A percentile compares a stretch with the other conserved stretches of the same genome.
These are phyloP conservation scores for Acanthornis magna DNA, from an alignment of 2,797 vertebrate genomes.

Conservation along the genomic window DNA sequence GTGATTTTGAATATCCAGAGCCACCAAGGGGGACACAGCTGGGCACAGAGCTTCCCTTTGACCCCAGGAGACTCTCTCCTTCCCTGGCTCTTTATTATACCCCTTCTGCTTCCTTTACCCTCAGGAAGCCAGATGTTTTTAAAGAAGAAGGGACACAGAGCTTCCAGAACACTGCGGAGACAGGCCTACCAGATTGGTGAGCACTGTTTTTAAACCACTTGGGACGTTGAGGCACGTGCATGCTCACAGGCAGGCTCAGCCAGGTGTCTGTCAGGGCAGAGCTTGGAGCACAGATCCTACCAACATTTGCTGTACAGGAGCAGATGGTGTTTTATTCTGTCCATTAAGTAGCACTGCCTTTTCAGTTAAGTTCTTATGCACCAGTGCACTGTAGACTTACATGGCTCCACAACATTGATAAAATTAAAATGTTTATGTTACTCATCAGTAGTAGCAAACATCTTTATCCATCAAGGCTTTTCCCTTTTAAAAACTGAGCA, in stretches of 20 bases:
- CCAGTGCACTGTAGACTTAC: not conserved
- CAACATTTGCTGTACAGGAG: not conserved
- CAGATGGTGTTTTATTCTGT: not conserved
- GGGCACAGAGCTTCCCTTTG: slow-evolving; percentile 31
- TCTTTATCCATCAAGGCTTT: not conserved
- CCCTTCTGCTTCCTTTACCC: slow-evolving; percentile 71
- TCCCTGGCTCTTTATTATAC: slow-evolving; percentile 68
- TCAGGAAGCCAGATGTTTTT: slow-evolving; percentile 73
- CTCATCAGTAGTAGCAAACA: not conserved
- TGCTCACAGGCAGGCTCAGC: slow-evolving; percentile 48
- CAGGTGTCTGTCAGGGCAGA: slow-evolving; percentile 36
- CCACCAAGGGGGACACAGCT: slow-evolving; percentile 3
- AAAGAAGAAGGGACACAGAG: slow-evolving; percentile 70
- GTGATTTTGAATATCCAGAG: slow-evolving; percentile 2
- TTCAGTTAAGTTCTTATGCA: not conserved
- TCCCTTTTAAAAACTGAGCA: not conserved
- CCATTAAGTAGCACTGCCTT: not conserved
- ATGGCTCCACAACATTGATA: not conserved
- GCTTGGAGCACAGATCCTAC: not conserved
- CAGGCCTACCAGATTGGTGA: slow-evolving; percentile 67
- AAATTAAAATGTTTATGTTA: not conserved
- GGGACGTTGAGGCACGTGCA: slow-evolving; percentile 60
- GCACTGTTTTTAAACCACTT: slow-evolving; percentile 61
- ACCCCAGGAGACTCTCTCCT: slow-evolving; percentile 54
- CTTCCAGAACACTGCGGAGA: slow-evolving; percentile 66